Evolutionary conservation across 2,113 vertebrate species (phyloP), one percentile per base, ranked within the genome.

Genomic region (Gnathonemus echidnorhynchus): DNA sequence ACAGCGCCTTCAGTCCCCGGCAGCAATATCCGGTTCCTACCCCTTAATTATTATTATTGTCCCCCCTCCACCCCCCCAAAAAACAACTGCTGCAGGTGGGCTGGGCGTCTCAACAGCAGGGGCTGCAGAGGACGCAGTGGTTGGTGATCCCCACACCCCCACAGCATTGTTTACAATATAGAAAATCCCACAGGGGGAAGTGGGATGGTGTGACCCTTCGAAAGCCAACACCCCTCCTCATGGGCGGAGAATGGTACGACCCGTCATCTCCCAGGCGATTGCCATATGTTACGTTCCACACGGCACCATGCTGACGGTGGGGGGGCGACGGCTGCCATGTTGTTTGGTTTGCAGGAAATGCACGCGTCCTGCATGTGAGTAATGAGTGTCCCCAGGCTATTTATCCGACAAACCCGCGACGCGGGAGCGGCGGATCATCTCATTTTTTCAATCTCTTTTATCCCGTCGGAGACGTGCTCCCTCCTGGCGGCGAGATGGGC

Each of bases 261-360:
- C 74, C 86, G n/a, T 84, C 85, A 66, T 80, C 42, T 91, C 89
- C 85, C 80, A 53, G n/a, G 77, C 90, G 90, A 49, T 88, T 35
- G 52, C 88, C 92, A 93, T 91, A 89, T 93, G 90, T 91, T 88
- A 39, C 89, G 85, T 80, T 48, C 77, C 49, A 52, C 56, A 66
- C 45, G 17, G 56, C 86, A 56, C 49, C 89, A 46, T 48, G 39
- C 52, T 84, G 89, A 80, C 42, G 10, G 27, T 27, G 9, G 58
- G 24, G 58, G n/a, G n/a, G 62, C 52, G 46, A 77, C 39, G 42
- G 50, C 80, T 19, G 89, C 89, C 35, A n/a, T 62, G 9, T 24
- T 89, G 56, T 92, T 90, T 52, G 70, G 24, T 66, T 91, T 88
- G 90, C 88, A 87, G 74, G 52, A 90, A 27, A 84, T 74, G 87